phyloP scores from a whole-genome alignment of 1,140 invertebrate species.

The Megalopta genalis region DNA sequence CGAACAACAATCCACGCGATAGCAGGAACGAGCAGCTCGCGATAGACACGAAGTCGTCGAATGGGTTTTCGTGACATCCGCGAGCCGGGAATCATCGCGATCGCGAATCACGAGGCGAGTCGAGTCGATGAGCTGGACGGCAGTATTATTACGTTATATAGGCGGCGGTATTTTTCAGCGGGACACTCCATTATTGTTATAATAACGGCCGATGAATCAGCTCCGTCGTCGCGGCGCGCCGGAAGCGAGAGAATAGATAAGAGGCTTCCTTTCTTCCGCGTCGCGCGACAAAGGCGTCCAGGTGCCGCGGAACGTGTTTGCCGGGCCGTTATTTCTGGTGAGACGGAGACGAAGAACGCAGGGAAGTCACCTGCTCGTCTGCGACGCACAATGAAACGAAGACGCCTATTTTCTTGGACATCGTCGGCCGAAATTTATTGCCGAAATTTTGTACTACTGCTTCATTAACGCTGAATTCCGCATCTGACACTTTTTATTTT shows the following conservation, averaged over 20 bases:
- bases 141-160: too few species aligned
- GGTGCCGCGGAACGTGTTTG: constrained; percentile 3
- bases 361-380: neutral
- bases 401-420: too few species aligned
- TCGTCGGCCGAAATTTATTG: too few species aligned
- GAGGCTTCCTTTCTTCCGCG: constrained; percentile 45
- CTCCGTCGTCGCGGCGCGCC: constrained; percentile 44
- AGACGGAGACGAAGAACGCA: neutral
- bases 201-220: constrained; percentile 75
- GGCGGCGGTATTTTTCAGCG: constrained; percentile 67
- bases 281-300: constrained; percentile 20
- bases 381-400: neutral
- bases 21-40: neutral
- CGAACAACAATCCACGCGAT: neutral
- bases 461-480: too few species aligned
- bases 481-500: too few species aligned
- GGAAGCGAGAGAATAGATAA: constrained; percentile 40
- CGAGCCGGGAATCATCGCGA: neutral
- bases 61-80: neutral
- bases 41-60: neutral
- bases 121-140: too few species aligned
- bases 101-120: too few species aligned
- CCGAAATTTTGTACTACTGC: too few species aligned
- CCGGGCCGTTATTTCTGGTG: neutral
- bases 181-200: constrained; percentile 70